Evolutionary conservation across 2,113 vertebrate species (phyloP).

Genomic region (Stercorarius parasiticus): DNA sequence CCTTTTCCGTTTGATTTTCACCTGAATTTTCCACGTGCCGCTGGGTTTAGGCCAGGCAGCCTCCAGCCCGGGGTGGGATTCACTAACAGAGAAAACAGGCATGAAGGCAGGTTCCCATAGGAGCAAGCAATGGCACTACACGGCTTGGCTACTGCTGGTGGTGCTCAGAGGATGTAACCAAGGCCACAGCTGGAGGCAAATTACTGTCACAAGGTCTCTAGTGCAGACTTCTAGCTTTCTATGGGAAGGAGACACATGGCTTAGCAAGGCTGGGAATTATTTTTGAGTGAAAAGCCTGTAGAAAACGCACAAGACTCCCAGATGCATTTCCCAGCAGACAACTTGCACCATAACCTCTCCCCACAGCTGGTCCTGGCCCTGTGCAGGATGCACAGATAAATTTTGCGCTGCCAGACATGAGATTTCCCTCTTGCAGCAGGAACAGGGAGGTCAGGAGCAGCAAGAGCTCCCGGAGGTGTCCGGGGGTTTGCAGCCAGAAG

Average conservation of each 20-base stretch:
- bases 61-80: background rate
- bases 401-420: background rate
- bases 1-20: background rate
- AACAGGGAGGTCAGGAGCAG: background rate
- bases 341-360: background rate
- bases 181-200: background rate
- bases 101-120: rapidly evolving
- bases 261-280: background rate
- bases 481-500: background rate
- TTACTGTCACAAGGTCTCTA: background rate
- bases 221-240: background rate
- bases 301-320: background rate
- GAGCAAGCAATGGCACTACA: background rate
- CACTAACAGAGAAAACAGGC: background rate
- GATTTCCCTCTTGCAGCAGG: background rate
- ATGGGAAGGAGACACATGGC: background rate
- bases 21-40: background rate
- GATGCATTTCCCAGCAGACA: background rate
- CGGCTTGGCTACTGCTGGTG: rapidly evolving
- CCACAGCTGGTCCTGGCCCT: background rate
- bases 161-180: background rate
- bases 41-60: background rate
- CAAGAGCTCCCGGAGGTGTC: background rate
- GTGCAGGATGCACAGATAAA: background rate
- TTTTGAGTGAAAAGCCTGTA: background rate